Evolutionary conservation across 2,888 invertebrate genomes (phyloP), one percentile per base, ranked within the genome.

Genomic region (Lycocerus yunnanus): DNA sequence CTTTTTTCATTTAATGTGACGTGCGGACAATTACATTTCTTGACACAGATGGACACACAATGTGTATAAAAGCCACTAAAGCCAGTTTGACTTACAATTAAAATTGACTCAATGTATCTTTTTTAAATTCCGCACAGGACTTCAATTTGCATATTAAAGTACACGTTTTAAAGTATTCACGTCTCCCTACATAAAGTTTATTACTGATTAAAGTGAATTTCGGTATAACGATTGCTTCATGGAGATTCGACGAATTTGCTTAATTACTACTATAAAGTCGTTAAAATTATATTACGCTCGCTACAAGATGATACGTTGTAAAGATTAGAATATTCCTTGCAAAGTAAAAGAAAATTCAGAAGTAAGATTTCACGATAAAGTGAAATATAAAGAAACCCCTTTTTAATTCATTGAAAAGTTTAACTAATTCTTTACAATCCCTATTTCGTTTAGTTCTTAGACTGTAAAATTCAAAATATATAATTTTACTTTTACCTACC

Each of bases 61-160:
- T 76, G 71, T 76, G 73, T 58, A 70, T 43, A 43, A 21, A 68
- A 76, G 67, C 70, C 69, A 60, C 58, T 16, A 68, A 68, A 68
- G 70, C 71, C 58, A 69, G 72, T 76, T 68, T 71, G 70, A 80
- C 78, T 79, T 79, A 79, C 83, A 83, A 84, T 84, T 84, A 84
- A 82, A 83, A 82, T 78, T 80, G 82, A 82, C 82, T 82, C 82
- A 82, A 81, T 82, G 72, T 72, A 81, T 83, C 81, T 82, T 80
- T 80, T 83, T 81, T 81, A 80, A 80, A 82, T 82, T 83, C 83
- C 70, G 75, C 69, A 75, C 82, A 79, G 78, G 77, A 78, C 72
- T 75, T 77, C 77, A 73, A 80, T 80, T 79, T 78, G 80, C 79
- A 79, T 80, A 78, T 75, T 75, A 77, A 80, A 80, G 78, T 79